Evolutionary conservation across 2,113 vertebrate species (phyloP), one percentile per base, ranked within the genome.

Genomic region (Tachysurus fulvidraco): DNA sequence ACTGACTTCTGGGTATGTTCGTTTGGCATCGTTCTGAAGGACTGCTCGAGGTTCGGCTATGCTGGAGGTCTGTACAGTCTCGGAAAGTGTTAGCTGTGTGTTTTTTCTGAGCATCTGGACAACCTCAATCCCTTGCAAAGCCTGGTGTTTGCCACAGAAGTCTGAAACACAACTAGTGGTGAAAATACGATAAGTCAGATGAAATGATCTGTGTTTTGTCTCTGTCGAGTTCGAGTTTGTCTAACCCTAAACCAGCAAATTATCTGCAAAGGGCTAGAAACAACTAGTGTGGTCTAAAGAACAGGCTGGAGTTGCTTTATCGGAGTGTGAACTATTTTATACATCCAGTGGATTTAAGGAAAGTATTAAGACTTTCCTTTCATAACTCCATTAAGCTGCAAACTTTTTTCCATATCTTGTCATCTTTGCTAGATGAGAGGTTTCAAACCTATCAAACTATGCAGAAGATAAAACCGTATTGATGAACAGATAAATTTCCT

Each of bases 31-130:
- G 19, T 83, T 55, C 59, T 77, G 73, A 64, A 83, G 71, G 46
- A 62, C 46, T 87, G 60, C 30, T 10, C 16, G 8, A 3, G 80
- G 17, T 65, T 78, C 11, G 8, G 65, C 86, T 87, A 83, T 57
- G 76, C 87, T 85, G 71, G 87, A 90, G 83, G 88, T 90, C 85
- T 90, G 86, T 79, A 82, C 78, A 65, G 74, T 83, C 69, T 86
- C 77, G 16, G 41, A 74, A 80, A 36, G 76, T 17, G 4, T 64
- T 54, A 71, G 83, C 84, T 60, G 73, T 69, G 54, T 81, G 41
- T 79, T 84, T 76, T 86, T 78, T 73, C 36, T 16, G 12, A 77
- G 62, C 62, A 64, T 88, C 89, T 88, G 89, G 85, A 86, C 54
- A 90, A 46, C 59, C n/a, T 87, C 88, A 89, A 59, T 81, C 55